Evolutionary conservation across 1,140 invertebrate genomes (phyloP), one percentile per base, ranked within the genome.

Genomic region (Sarcophaga peregrina): DNA sequence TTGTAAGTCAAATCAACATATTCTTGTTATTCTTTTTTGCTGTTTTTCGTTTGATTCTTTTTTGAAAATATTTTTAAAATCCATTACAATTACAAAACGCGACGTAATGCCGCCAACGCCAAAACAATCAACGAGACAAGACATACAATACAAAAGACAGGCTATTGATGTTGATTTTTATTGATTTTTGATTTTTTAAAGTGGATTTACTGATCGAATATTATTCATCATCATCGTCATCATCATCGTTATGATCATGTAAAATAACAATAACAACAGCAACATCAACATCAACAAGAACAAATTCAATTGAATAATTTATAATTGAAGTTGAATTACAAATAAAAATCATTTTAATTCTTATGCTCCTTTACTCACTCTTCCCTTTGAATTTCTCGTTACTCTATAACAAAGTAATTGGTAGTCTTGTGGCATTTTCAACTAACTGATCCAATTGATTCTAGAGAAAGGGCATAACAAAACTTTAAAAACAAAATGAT

Each of bases 291-390:
- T 7, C 4, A 37, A 58, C 15, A 58, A 58, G 11, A 58, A 58
- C 54, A 58, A 68, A 68, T 20, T 20, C 62, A 68, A 68, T 68
- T 68, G 62, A 68, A 20, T 68, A 68, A 20, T 68, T 68, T 25
- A 68, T 68, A 68, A 68, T 68, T 68, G 62, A 68, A 68, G 62
- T 68, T 68, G 20, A 58, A 68, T n/a, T n/a, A 58, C 54, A 68
- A 68, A 68, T 17, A 20, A 20, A 8, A 25, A 20, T 9, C 15
- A 58, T 20, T 68, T 68, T 68, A 68, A 68, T 68, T 68, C 9
- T 20, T n/a, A n/a, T n/a, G n/a, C n/a, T 58, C 2, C 6, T 58
- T 58, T 9, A 17, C 10, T 68, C 8, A 9, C 3, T 9, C 62
- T 20, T 8, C n/a, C 5, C 52, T 13, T 15, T 58, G 9, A 7